phyloP scores from a whole-genome alignment of 2,113 vertebrate species.

The Pontoporia blainvillei region DNA sequence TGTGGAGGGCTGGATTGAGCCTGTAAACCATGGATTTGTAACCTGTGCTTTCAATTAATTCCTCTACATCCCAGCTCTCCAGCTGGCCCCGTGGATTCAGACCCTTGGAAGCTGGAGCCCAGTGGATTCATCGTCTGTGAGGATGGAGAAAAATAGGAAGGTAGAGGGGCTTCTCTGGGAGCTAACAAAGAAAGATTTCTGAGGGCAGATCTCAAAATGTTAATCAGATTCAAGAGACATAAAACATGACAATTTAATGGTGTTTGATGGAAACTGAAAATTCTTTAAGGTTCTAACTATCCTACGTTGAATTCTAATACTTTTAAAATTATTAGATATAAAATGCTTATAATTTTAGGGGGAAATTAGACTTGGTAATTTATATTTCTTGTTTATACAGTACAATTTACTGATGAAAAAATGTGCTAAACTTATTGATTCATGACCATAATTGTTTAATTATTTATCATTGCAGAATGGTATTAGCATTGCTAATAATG shows the following conservation, averaged over 20 bases:
- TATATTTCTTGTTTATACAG: constrained; percentile 99
- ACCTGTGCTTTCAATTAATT: not conserved
- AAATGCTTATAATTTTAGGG: constrained; percentile 92
- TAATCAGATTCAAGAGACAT: constrained; percentile 86
- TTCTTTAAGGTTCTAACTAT: constrained; percentile 81
- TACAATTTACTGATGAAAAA: constrained; percentile 99
- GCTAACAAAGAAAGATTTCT: constrained; percentile 81
- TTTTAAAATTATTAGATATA: constrained; percentile 96
- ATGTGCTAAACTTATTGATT: constrained; percentile 99
- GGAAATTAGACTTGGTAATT: constrained; percentile 99
- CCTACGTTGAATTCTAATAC: constrained; percentile 84
- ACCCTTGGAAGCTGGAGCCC: constrained; percentile 58
- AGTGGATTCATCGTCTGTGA: constrained; percentile 55
- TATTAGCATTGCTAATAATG: constrained; percentile 99
- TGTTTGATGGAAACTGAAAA: constrained; percentile 81
- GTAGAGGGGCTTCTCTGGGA: constrained; percentile 35
- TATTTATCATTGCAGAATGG: constrained; percentile 99
- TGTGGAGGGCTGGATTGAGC: fast-evolving
- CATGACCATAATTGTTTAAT: constrained; percentile 99
- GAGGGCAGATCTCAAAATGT: constrained; percentile 84
- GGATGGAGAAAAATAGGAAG: not conserved
- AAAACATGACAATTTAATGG: constrained; percentile 84
- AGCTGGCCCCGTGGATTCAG: constrained; percentile 17
- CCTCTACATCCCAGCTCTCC: not conserved
- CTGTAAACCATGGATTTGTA: fast-evolving